These are phyloP conservation scores for Microtus californicus DNA, from an alignment of 2,797 vertebrate species.

Conservation along the genomic window DNA sequence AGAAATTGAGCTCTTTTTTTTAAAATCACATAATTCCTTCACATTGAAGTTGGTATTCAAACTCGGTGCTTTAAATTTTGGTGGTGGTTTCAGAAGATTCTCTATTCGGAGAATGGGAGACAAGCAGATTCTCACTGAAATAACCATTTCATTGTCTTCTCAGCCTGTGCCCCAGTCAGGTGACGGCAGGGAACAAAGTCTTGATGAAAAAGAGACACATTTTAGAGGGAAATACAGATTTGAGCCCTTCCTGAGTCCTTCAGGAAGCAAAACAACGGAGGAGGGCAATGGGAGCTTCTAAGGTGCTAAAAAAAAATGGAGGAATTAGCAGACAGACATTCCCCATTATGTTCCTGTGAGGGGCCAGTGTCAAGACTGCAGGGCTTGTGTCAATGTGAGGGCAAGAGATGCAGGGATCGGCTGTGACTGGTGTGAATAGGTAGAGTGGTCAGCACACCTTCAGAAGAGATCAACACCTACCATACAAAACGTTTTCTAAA, in stretches of 20 bases:
- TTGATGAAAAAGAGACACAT: neutral
- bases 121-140: neutral
- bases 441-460: constrained; percentile 81
- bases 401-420: constrained; percentile 70
- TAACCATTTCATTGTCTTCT: neutral
- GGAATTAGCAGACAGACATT: constrained; percentile 69
- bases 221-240: neutral
- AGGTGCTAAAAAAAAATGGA: constrained; percentile 81
- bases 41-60: neutral
- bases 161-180: neutral
- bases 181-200: neutral
- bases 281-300: constrained; percentile 68
- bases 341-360: constrained; percentile 13
- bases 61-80: neutral
- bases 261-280: constrained; percentile 59
- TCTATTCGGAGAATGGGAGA: neutral
- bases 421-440: constrained; percentile 76
- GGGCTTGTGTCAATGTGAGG: constrained; percentile 69
- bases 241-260: neutral
- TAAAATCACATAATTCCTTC: neutral
- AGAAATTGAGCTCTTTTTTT: neutral
- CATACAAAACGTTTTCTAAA: constrained; percentile 77
- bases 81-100: neutral
- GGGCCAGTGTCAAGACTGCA: neutral
- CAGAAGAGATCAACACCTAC: constrained; percentile 81